Percentiles rank a stretch among this genome's conserved stretches.
These are phyloP conservation scores for Perizoma affinitatum DNA, from an alignment of 2,888 invertebrate genomes.

Conservation along the genomic window DNA sequence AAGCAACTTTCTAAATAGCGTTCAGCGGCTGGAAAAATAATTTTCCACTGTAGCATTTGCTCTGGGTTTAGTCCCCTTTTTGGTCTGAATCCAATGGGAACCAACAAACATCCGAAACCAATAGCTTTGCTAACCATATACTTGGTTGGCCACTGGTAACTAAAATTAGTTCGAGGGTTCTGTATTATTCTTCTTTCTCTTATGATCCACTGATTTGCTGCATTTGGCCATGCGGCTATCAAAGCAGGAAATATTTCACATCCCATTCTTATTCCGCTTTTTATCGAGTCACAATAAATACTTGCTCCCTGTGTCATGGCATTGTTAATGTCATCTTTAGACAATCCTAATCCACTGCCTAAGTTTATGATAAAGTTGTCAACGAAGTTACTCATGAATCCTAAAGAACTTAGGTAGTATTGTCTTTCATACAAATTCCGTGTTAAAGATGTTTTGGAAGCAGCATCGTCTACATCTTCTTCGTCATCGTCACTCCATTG, in stretches of 20 bases:
- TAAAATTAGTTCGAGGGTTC: conserved; percentile 83
- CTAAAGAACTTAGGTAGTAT: conserved; percentile 86
- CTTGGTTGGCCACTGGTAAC: conserved; percentile 88
- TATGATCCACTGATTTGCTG: conserved; percentile 87
- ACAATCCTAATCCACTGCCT: conserved; percentile 84
- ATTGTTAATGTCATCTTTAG: conserved; percentile 76
- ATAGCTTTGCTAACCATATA: conserved; percentile 87
- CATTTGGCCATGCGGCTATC: conserved; percentile 88
- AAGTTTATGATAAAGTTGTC: conserved; percentile 85
- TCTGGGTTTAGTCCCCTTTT: conserved; percentile 85
- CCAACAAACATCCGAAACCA: conserved; percentile 87
- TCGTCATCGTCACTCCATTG: conserved; percentile 73
- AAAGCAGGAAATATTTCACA: conserved; percentile 90
- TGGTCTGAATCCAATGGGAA: conserved; percentile 88
- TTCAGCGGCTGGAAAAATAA: conserved; percentile 91
- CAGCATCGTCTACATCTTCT: conserved; percentile 58
- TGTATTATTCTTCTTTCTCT: conserved; percentile 83
- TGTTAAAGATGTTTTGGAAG: conserved; percentile 59
- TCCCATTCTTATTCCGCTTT: conserved; percentile 68
- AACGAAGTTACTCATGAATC: conserved; percentile 88
- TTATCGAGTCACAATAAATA: conserved; percentile 84
- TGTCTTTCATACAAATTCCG: conserved; percentile 70
- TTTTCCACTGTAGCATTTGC: conserved; percentile 90
- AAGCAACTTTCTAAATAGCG: conserved; percentile 89
- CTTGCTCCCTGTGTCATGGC: conserved; percentile 87